Percentiles rank a stretch among this genome's conserved stretches.
Conservation (phyloP, 2,797 vertebrate species). For the Falco rusticolus region DNA sequence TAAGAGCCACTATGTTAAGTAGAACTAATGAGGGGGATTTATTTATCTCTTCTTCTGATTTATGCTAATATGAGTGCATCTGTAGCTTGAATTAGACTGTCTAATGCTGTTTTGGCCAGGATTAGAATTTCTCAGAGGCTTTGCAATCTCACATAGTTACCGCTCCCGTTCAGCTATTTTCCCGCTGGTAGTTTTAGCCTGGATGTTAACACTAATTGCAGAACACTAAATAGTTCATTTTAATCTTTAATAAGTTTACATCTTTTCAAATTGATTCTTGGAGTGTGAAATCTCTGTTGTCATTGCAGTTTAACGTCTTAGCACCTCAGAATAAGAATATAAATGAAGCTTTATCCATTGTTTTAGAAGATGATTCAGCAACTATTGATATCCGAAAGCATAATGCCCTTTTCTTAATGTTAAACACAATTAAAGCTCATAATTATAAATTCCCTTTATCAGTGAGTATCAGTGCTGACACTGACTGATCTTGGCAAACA, state of each 20-base stretch:
- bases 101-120: conserved; percentile 21
- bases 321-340: conserved; percentile 1
- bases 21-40: conserved; percentile 23
- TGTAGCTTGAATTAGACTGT: conserved; percentile 33
- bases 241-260: conserved; percentile 71
- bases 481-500: not conserved
- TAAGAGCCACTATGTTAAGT: not conserved
- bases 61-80: conserved; percentile 20
- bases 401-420: conserved; percentile 25
- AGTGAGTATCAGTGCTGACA: not conserved
- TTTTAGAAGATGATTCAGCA: conserved; percentile 32
- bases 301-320: conserved; percentile 27
- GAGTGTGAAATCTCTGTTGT: conserved; percentile 39
- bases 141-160: conserved; percentile 42
- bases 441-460: conserved; percentile 36
- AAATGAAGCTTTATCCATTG: not conserved
- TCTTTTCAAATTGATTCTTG: conserved; percentile 62
- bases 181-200: conserved; percentile 20
- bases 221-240: conserved; percentile 59
- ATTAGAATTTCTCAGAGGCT: conserved; percentile 61
- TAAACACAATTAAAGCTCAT: not conserved
- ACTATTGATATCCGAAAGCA: not conserved
- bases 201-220: conserved; percentile 61
- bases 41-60: conserved; percentile 24
- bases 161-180: conserved; percentile 11